phyloP scores from a whole-genome alignment of 2,888 invertebrate genomes.

The Pemphredon lugubris region DNA sequence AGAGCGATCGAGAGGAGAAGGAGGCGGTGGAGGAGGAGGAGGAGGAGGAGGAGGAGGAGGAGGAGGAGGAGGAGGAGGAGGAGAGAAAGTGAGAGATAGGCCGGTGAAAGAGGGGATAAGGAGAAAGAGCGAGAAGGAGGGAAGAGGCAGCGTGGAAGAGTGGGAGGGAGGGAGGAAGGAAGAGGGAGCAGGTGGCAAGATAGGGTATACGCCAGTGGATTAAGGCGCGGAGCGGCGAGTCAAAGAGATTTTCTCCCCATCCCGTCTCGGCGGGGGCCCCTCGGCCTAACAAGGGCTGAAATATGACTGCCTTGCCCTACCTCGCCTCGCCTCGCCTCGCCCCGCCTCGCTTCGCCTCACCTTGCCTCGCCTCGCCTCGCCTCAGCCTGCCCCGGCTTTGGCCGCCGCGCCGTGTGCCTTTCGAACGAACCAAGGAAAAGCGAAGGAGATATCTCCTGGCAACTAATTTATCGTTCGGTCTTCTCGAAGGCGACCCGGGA shows the following conservation, averaged over 20 bases:
- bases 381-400: slow-evolving; percentile 47
- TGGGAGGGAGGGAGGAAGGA: slow-evolving; percentile 47
- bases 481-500: slow-evolving; percentile 52
- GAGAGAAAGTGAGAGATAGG: slow-evolving; percentile 15
- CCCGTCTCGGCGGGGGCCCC: slow-evolving; percentile 75
- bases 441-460: slow-evolving; percentile 65
- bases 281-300: slow-evolving; percentile 79
- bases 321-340: slow-evolving; percentile 54
- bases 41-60: slow-evolving; percentile 5
- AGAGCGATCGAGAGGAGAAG: slow-evolving; percentile 17
- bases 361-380: slow-evolving; percentile 62
- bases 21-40: neutral
- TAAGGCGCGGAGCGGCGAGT: slow-evolving; percentile 78
- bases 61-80: slow-evolving; percentile 14
- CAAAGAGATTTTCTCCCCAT: slow-evolving; percentile 78
- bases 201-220: slow-evolving; percentile 75
- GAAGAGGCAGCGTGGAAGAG: slow-evolving; percentile 18
- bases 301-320: slow-evolving; percentile 76
- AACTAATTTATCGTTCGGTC: slow-evolving; percentile 67
- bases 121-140: slow-evolving; percentile 9
- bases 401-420: slow-evolving; percentile 52
- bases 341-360: slow-evolving; percentile 67
- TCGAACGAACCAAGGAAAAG: slow-evolving; percentile 63
- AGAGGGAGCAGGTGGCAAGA: slow-evolving; percentile 77
- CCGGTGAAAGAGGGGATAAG: neutral